phyloP scores from a whole-genome alignment of 2,113 vertebrate species.

The Percopsis transmontana region DNA sequence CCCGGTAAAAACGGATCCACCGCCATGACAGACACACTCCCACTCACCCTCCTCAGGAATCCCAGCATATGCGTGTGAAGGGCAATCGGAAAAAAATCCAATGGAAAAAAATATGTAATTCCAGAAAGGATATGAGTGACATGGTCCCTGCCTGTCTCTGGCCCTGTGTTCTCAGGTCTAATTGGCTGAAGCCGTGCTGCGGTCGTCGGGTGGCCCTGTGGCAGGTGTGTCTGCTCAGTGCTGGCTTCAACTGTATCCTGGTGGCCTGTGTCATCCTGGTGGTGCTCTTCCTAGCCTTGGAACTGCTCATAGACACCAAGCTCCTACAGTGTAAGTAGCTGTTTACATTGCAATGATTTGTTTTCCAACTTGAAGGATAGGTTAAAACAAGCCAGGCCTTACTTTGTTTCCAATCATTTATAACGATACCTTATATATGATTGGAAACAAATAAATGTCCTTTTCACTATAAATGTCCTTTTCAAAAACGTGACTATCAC shows the following conservation, averaged over 20 bases:
- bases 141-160: not conserved
- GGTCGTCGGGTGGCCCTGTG: constrained; percentile 91
- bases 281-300: constrained; percentile 95
- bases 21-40: too few species aligned
- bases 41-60: too few species aligned
- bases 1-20: too few species aligned
- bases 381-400: too few species aligned
- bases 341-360: not conserved
- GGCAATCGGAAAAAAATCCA: too few species aligned
- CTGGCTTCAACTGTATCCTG: constrained; percentile 97
- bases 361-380: not conserved
- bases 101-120: too few species aligned
- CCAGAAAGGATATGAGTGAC: not conserved
- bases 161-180: constrained; percentile 79
- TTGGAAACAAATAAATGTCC: too few species aligned
- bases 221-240: constrained; percentile 98
- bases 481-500: too few species aligned
- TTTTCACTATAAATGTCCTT: too few species aligned
- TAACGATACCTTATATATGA: too few species aligned
- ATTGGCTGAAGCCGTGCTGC: constrained; percentile 98
- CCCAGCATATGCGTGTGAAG: too few species aligned
- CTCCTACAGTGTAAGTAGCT: constrained; percentile 93
- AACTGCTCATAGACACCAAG: constrained; percentile 98
- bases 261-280: constrained; percentile 96
- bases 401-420: too few species aligned